Percentiles rank a stretch among this genome's conserved stretches.
Conservation (phyloP, 1,140 invertebrate species). For the Apis cerana region DNA sequence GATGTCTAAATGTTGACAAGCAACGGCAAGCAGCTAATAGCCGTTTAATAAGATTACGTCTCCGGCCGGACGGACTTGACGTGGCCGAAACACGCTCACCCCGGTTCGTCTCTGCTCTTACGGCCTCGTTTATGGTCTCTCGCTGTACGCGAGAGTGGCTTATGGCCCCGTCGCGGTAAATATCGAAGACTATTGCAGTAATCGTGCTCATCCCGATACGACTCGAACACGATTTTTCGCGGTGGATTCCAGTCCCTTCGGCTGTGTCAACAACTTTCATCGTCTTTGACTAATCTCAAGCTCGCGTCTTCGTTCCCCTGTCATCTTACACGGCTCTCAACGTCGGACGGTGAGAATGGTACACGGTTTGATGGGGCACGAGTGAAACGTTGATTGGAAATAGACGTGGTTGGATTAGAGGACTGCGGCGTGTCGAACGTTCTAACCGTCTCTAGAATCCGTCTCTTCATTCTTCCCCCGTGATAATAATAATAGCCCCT, state of each 20-base stretch:
- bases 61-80: constrained; percentile 74
- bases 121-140: constrained; percentile 72
- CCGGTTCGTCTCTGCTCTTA: constrained; percentile 65
- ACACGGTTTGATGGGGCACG: neutral
- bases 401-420: neutral
- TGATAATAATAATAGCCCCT: neutral
- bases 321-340: neutral
- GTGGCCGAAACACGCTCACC: constrained; percentile 73
- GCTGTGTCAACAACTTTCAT: constrained; percentile 27
- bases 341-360: neutral
- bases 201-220: constrained; percentile 21
- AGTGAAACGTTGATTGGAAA: constrained; percentile 16
- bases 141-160: constrained; percentile 53
- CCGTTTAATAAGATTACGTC: constrained; percentile 81
- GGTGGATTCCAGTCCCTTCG: constrained; percentile 44
- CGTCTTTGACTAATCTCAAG: constrained; percentile 24
- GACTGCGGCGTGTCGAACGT: too few species aligned
- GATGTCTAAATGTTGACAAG: constrained; percentile 80
- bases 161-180: constrained; percentile 43
- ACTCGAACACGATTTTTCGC: constrained; percentile 60
- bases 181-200: neutral
- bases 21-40: constrained; percentile 78
- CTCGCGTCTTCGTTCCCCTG: neutral
- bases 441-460: neutral
- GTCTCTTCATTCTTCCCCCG: neutral